phyloP scores from a whole-genome alignment of 2,113 vertebrate species.

The Burhinus bistriatus region DNA sequence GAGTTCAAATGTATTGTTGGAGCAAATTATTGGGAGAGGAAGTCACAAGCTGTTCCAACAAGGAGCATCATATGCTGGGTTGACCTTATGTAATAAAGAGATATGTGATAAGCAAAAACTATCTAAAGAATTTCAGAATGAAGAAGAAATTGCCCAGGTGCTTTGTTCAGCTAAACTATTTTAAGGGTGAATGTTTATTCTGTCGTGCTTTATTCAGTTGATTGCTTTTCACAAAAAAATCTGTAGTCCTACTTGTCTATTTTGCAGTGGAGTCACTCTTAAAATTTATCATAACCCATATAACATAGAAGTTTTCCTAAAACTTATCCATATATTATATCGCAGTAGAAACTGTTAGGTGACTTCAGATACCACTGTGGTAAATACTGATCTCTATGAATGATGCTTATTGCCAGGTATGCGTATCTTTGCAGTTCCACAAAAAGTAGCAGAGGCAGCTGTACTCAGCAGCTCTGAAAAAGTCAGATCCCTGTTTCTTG shows the following conservation, averaged over 20 bases:
- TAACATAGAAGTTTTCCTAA: background rate
- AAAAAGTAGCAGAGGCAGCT: background rate
- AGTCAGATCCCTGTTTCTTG: background rate
- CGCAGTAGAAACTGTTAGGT: background rate
- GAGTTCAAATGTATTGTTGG: background rate
- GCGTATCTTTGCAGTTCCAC: background rate
- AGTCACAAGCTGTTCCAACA: background rate
- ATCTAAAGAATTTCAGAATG: background rate
- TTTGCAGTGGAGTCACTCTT: background rate
- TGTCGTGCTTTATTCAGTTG: background rate
- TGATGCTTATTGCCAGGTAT: background rate
- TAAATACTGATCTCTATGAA: background rate
- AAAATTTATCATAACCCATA: background rate
- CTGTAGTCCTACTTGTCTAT: background rate
- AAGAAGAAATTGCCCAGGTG: background rate
- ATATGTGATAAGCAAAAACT: background rate
- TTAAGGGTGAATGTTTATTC: background rate
- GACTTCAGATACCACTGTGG: background rate
- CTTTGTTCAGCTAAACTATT: background rate
- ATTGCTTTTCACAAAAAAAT: background rate
- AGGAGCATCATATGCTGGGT: background rate
- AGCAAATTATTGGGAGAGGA: background rate
- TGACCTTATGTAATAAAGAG: background rate
- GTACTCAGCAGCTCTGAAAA: background rate
- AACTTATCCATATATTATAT: background rate